phyloP scores from a whole-genome alignment of 1,140 invertebrate genomes.

The Myzus persicae region DNA sequence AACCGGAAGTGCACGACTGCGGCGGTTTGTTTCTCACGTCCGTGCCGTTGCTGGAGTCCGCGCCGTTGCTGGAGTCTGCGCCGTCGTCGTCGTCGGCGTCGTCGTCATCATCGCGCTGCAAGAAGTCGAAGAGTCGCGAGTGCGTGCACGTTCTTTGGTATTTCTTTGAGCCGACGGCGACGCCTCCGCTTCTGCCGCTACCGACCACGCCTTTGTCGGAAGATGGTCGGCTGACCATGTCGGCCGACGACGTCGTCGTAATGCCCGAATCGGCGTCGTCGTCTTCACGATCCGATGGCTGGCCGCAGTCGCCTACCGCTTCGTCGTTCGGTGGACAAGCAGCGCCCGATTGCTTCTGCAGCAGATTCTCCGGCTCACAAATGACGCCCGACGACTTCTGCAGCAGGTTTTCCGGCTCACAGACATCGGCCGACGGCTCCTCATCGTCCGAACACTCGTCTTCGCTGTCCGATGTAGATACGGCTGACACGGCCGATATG shows the following conservation, averaged over 20 bases:
- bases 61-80: neutral
- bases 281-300: neutral
- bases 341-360: neutral
- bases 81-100: neutral
- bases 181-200: too few species aligned
- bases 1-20: constrained; percentile 38
- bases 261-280: constrained; percentile 13
- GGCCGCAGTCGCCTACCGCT: neutral
- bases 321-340: neutral
- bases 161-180: neutral
- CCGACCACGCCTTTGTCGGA: neutral
- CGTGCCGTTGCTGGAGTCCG: neutral
- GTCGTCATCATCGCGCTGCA: neutral
- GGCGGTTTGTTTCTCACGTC: neutral
- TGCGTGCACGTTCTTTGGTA: constrained; percentile 52
- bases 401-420: neutral
- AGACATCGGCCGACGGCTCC: too few species aligned
- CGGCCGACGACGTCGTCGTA: neutral
- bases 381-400: neutral
- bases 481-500: too few species aligned
- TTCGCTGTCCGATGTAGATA: too few species aligned
- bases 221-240: neutral
- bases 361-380: neutral
- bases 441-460: neutral
- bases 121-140: constrained; percentile 18